These are phyloP conservation scores for Anguilla pacifica DNA, from an alignment of 2,797 vertebrate species.

Conservation along the genomic window DNA sequence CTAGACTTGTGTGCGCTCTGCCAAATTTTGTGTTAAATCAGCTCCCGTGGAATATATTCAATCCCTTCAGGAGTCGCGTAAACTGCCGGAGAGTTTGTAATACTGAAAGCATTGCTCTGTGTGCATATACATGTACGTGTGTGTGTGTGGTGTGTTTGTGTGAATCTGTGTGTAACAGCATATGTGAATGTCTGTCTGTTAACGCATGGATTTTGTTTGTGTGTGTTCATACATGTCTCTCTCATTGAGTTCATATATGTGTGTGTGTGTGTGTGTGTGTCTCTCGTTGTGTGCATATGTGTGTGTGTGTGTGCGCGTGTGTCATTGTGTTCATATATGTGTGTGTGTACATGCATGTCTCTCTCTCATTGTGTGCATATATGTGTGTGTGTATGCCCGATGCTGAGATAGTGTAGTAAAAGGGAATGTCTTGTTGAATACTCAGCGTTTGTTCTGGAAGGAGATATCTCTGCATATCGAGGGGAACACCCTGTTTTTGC, in stretches of 20 bases:
- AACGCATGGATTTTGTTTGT: background rate
- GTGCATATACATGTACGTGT: background rate
- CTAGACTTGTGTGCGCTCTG: background rate
- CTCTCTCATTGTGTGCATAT: too few relatives aligned
- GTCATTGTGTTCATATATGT: conserved; percentile 20
- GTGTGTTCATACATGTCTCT: background rate
- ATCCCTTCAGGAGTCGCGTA: too few relatives aligned
- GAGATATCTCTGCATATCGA: background rate
- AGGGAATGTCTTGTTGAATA: background rate
- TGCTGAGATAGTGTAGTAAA: conserved; percentile 24
- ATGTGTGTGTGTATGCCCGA: conserved; percentile 17
- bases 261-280: background rate
- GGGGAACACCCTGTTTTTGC: conserved; percentile 12
- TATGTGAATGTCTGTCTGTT: background rate
- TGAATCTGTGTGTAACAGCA: background rate
- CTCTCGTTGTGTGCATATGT: background rate
- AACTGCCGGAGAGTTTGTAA: too few relatives aligned
- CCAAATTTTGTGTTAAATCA: too few relatives aligned
- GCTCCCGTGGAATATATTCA: too few relatives aligned
- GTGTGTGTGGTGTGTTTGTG: background rate
- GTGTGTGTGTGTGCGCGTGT: background rate
- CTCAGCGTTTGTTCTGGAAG: background rate
- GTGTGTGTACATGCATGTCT: background rate
- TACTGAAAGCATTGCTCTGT: background rate
- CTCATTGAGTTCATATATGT: conserved; percentile 11